Conservation (phyloP, 1,140 invertebrate species). For the Dendrolimus punctatus region DNA sequence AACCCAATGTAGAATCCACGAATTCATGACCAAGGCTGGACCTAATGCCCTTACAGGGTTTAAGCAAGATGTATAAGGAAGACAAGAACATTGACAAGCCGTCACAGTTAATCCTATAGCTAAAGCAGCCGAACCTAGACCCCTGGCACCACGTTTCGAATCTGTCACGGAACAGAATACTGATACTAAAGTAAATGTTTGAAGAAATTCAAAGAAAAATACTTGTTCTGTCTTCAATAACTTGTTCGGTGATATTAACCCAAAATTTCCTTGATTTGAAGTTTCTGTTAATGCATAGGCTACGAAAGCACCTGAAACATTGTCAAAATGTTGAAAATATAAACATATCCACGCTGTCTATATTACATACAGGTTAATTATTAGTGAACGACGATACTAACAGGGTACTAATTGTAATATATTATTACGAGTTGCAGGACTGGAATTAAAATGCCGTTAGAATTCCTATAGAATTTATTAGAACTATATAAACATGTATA, state of each 20-base stretch:
- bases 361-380: background rate
- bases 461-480: too few species aligned
- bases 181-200: conserved; percentile 26
- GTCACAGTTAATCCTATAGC: conserved; percentile 27
- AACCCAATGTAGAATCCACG: conserved; percentile 22
- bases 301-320: conserved; percentile 74
- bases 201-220: conserved; percentile 25
- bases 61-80: conserved; percentile 20
- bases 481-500: too few species aligned
- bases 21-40: conserved; percentile 22
- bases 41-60: conserved; percentile 27
- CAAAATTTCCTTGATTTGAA: conserved; percentile 10
- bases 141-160: conserved; percentile 8
- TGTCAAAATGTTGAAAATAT: background rate
- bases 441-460: too few species aligned
- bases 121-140: conserved; percentile 22
- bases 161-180: conserved; percentile 22
- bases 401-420: too few species aligned
- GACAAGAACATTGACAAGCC: conserved; percentile 21
- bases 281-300: conserved; percentile 16
- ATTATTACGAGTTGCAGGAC: too few species aligned
- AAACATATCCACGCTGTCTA: background rate
- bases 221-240: conserved; percentile 10
- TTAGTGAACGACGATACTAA: background rate
- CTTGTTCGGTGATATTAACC: conserved; percentile 16